Base-by-base conservation (phyloP, 2,113 vertebrate genomes). In the Grammatotria lemairii region DNA sequence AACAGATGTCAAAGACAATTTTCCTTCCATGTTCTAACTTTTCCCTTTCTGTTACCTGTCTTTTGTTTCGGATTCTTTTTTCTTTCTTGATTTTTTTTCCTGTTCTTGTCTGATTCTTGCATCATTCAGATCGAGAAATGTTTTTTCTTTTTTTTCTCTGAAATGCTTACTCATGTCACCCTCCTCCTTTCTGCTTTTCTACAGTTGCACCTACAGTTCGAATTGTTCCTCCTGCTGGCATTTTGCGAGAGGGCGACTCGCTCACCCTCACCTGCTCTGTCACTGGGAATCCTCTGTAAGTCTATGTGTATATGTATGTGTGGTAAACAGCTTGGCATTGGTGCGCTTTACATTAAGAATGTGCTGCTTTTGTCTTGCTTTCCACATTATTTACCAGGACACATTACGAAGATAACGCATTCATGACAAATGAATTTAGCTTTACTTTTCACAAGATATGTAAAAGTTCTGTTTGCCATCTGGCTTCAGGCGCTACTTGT, bases 261-360 rank as follows among this genome's bases (percentile, higher is more conserved):
- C 95, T 98, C 86, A 96, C 94, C 87, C 96, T 98, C 83, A 97
- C 96, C 21, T 98, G 98, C 92, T 96, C 96, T 0, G 93, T 98
- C 83, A 95, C 95, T 2, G 98, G 97, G 60, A 98, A 98, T 94
- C 98, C 98, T 84, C 96, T 96, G 98, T 98, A 94, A 97, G 97
- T 96, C 35, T 80, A 68, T 13, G 92, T 93, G 80, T 93, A 87
- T 85, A 60, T 83, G 11, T 87, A 11, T 17, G 54, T 85, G 31
- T 54, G 60, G 8, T 49, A 31, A 73, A 9, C 26, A 80, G 17
- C 31, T 42, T 54, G 60, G 1, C 81, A 80, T 49, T 68, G 14
- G 14, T 54, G 9, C 21, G 6, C 6, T 28, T 55, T 40, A 35
- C 49, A 47, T 21, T 68, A 31, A 65, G 14, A 63, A 33, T 78